Evolutionary conservation across 1,140 invertebrate species (phyloP).

Genomic region (Drosophila tristis): DNA sequence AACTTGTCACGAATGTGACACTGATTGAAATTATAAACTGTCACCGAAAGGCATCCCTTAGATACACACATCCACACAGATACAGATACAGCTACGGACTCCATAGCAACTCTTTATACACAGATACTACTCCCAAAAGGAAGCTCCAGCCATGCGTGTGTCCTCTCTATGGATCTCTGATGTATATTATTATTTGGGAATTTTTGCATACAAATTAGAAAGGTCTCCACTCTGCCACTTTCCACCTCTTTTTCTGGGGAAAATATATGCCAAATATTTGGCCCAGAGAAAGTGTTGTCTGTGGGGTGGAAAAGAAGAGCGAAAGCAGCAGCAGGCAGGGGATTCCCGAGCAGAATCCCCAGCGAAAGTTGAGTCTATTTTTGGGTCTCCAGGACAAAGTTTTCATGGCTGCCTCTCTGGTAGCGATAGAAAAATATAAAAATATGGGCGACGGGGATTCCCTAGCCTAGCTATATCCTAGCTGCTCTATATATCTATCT

Average conservation of each 20-base stretch:
- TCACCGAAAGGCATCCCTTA: conserved; percentile 36
- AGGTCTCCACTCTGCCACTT: conserved; percentile 35
- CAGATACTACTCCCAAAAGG: too few relatives aligned
- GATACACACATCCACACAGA: conserved; percentile 13
- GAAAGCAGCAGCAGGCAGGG: background rate
- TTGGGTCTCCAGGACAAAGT: conserved; percentile 25
- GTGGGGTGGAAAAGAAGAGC: background rate
- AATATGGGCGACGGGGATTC: background rate
- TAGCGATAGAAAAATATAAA: conserved; percentile 42
- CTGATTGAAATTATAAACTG: conserved; percentile 79
- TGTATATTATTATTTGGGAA: conserved; percentile 68
- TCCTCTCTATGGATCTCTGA: conserved; percentile 10
- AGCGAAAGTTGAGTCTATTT: background rate
- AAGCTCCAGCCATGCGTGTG: too few relatives aligned
- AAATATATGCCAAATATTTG: conserved; percentile 75
- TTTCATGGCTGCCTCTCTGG: conserved; percentile 17
- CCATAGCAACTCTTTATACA: too few relatives aligned
- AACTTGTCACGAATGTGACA: conserved; percentile 63
- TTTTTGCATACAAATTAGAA: conserved; percentile 74
- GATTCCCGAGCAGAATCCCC: background rate
- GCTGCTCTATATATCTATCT: background rate
- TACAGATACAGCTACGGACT: background rate
- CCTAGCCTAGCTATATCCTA: conserved; percentile 1
- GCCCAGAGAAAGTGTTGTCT: conserved; percentile 66
- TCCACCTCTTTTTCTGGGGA: background rate